Conservation (phyloP, 1,140 invertebrate species). For the Holotrichia oblita region DNA sequence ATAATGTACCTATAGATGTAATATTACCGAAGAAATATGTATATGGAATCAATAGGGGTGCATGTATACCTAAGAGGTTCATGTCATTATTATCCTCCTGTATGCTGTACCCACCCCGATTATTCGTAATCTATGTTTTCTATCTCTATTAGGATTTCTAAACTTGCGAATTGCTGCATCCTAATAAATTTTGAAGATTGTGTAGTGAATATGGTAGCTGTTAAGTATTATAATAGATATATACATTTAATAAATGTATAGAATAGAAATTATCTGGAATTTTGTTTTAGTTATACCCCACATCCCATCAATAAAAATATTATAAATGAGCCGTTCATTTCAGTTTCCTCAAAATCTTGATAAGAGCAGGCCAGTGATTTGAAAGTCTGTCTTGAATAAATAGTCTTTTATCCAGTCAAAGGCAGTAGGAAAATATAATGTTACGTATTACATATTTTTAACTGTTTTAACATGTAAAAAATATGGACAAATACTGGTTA, state of each 20-base stretch:
- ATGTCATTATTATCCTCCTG: neutral
- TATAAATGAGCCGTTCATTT: too few relatives aligned
- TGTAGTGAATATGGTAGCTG: constrained; percentile 26
- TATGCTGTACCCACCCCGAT: neutral
- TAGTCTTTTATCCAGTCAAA: too few relatives aligned
- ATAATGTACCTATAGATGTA: neutral
- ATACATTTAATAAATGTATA: constrained; percentile 38
- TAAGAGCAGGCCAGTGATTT: too few relatives aligned
- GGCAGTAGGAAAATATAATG: too few relatives aligned
- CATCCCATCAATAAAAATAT: neutral
- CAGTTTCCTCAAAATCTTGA: too few relatives aligned
- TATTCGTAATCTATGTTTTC: neutral
- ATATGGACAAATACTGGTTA: too few relatives aligned
- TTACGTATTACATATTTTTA: too few relatives aligned
- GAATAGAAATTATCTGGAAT: neutral
- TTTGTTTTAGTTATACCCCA: neutral
- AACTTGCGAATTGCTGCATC: neutral
- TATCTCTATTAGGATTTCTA: neutral
- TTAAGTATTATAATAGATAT: constrained; percentile 28
- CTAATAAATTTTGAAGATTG: constrained; percentile 37
- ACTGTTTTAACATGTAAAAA: too few relatives aligned
- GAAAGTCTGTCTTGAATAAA: too few relatives aligned
- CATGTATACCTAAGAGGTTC: neutral
- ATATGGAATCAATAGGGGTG: neutral
- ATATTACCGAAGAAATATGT: too few relatives aligned